Base-by-base conservation (phyloP, 1,140 invertebrate species). In the Sitophilus oryzae region DNA sequence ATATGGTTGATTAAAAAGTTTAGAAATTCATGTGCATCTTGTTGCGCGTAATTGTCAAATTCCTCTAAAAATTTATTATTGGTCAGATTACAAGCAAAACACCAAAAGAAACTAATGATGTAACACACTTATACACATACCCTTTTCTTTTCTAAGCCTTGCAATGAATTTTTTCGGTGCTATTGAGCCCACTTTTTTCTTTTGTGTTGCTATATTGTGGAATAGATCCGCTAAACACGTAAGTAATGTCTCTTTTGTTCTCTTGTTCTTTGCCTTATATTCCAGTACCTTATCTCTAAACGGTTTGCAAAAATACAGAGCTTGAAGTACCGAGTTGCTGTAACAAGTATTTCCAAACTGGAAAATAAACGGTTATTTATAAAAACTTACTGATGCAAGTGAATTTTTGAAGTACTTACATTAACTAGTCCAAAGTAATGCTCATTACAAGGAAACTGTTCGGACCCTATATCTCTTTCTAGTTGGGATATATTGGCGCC, bases 261-360 rank as follows among this genome's bases (percentile, higher is more conserved):
- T 78, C 73, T 96, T 97, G 71, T 96, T 96, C 73, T 94, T 95
- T 41, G 91, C 91, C 74, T 98, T 98, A 72, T 99, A 99, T 72
- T 97, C 93, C 44, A 99, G 76, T 20, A 99, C 95, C 77, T 93
- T 97, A 67, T 99, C 96, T 73, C 97, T 82, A 73, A 99, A 99
- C 57, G 96, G 96, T 70, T 93, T 89, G 74, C 97, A 99, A 73
- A 99, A 99, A 73, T 98, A 99, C 48, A 99, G 79, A 15, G 97
- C 97, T 84, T 99, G 97, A 49, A 99, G 79, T 48, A 99, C 97
- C 35, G 95, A 98, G 77, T 99, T 99, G 72, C 94, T 97, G 71
- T 99, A 99, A 76, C 97, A 99, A 8, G 97, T 99, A 76, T 99
- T 99, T 49, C 97, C 97, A 83, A 99, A 99, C 93, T 97, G 77